A percentile compares a stretch with the other conserved stretches of the same genome.
Evolutionary conservation across 2,888 invertebrate genomes (phyloP).

Genomic region (Troides oblongomaculatus): DNA sequence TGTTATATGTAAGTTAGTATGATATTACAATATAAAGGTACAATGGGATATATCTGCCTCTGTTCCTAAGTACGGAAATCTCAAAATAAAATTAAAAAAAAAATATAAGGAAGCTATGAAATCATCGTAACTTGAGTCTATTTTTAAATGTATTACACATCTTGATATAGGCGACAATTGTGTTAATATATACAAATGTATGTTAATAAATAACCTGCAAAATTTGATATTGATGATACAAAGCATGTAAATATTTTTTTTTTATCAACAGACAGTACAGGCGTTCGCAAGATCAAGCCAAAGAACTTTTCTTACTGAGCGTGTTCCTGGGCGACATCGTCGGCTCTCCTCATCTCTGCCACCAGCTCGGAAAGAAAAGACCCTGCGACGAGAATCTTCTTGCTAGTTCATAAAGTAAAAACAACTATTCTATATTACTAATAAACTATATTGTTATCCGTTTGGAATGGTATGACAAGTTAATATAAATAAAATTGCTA

Average conservation of each 20-base stretch:
- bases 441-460: not conserved
- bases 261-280: slow-evolving; percentile 85
- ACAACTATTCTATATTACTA: not conserved
- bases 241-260: not conserved
- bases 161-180: no score
- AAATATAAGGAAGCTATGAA: no score
- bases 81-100: no score
- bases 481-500: no score
- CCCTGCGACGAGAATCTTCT: slow-evolving; percentile 57
- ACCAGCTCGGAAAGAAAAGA: slow-evolving; percentile 85
- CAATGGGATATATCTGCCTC: no score
- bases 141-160: no score
- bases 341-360: slow-evolving; percentile 88
- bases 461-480: not conserved
- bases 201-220: no score
- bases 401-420: slow-evolving; percentile 27
- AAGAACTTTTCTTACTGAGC: slow-evolving; percentile 91
- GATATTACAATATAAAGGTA: no score
- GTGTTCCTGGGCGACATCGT: slow-evolving; percentile 93
- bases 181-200: no score
- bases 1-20: no score
- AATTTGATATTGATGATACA: not conserved
- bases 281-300: slow-evolving; percentile 85
- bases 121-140: no score
- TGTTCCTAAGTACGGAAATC: no score